phyloP scores from a whole-genome alignment of 2,797 vertebrate species.

The Taenioides sp. region DNA sequence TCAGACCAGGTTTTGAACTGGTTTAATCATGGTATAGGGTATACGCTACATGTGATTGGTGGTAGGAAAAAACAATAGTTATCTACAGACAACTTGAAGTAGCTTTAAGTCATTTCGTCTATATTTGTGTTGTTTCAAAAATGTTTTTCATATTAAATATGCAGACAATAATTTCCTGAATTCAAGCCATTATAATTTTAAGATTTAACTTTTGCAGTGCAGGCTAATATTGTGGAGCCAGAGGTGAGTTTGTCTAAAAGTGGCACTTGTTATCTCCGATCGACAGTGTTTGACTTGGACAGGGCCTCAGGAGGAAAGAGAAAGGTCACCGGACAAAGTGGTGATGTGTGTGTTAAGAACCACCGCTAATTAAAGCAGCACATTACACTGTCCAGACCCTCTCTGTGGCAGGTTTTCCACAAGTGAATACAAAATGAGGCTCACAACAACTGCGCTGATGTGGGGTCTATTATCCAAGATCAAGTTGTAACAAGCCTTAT shows the following conservation, averaged over 20 bases:
- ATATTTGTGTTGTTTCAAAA: not conserved
- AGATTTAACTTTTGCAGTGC: not conserved
- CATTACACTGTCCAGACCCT: constrained; percentile 9
- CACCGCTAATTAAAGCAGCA: constrained; percentile 9
- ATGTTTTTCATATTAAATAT: not conserved
- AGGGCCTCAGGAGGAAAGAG: constrained; percentile 3
- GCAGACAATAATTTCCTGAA: too few relatives aligned
- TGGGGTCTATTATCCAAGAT: not conserved
- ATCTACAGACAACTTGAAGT: too few relatives aligned
- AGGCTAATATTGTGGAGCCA: not conserved
- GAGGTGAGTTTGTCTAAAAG: constrained; percentile 23
- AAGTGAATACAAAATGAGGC: constrained; percentile 10
- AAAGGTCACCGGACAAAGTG: constrained; percentile 24
- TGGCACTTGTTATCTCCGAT: constrained; percentile 3
- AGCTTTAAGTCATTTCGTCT: not conserved
- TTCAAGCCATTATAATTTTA: too few relatives aligned
- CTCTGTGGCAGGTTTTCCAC: not conserved
- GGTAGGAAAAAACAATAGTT: too few relatives aligned
- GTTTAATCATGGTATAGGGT: too few relatives aligned
- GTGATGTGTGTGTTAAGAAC: constrained; percentile 20
- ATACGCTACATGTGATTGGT: too few relatives aligned
- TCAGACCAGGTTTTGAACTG: too few relatives aligned
- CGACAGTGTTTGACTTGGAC: constrained; percentile 28
- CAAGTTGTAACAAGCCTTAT: not conserved
- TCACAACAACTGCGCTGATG: constrained; percentile 1